These are phyloP conservation scores for Pseudococcus viburni DNA, from an alignment of 2,888 invertebrate genomes.

Conservation along the genomic window DNA sequence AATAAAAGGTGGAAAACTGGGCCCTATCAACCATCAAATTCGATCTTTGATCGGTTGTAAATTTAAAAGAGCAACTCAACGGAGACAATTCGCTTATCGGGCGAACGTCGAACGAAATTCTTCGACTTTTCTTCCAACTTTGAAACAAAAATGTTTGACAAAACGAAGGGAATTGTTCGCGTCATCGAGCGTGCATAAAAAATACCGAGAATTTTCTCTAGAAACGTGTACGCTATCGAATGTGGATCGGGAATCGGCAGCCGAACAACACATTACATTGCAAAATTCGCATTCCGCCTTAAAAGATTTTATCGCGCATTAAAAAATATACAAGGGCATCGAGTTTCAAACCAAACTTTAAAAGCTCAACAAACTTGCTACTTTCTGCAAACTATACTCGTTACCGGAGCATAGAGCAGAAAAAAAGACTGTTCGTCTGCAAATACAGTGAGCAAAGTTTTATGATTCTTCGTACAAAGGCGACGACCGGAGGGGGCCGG, in stretches of 20 bases:
- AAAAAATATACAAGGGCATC: conserved; percentile 15
- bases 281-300: conserved; percentile 47
- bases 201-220: not conserved
- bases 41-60: not conserved
- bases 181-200: not conserved
- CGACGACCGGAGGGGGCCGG: not conserved
- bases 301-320: conserved; percentile 52
- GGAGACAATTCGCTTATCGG: not conserved
- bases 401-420: conserved; percentile 18
- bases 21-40: not conserved
- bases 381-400: conserved; percentile 36
- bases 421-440: conserved; percentile 43
- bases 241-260: not conserved
- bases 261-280: not conserved
- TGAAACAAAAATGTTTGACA: not conserved
- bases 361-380: conserved; percentile 48
- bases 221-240: not conserved
- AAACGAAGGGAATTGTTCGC: not conserved
- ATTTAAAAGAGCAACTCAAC: not conserved
- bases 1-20: not conserved
- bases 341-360: conserved; percentile 54
- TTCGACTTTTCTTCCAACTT: not conserved
- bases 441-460: conserved; percentile 44
- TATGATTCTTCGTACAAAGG: not conserved
- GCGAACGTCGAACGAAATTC: not conserved